These are phyloP conservation scores for Hypercompe scribonia DNA, from an alignment of 2,888 invertebrate species.

Conservation along the genomic window DNA sequence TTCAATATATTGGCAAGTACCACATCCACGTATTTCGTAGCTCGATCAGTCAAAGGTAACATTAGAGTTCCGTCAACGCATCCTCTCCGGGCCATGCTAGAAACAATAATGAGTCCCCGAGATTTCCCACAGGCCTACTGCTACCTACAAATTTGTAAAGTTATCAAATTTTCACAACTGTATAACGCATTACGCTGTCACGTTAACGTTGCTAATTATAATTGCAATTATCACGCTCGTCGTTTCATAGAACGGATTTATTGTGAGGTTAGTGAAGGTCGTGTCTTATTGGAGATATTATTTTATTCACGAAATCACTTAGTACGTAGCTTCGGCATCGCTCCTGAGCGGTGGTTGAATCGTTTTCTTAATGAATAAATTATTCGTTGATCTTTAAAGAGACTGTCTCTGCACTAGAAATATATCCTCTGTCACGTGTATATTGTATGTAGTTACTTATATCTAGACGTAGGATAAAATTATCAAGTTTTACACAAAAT, in stretches of 20 bases:
- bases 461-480: no score
- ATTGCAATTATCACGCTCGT: constrained; percentile 72
- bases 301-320: neutral
- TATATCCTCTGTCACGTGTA: no score
- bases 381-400: no score
- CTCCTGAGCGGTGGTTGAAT: neutral
- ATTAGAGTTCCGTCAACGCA: constrained; percentile 79
- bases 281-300: neutral
- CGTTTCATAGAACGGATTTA: constrained; percentile 25
- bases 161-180: constrained; percentile 87
- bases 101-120: constrained; percentile 78
- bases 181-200: constrained; percentile 76
- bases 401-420: no score
- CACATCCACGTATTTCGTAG: constrained; percentile 44
- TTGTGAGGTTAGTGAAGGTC: constrained; percentile 9
- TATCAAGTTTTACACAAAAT: no score
- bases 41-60: constrained; percentile 68
- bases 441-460: no score
- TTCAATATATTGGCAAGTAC: constrained; percentile 11
- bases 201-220: constrained; percentile 73
- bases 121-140: constrained; percentile 84
- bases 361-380: no score
- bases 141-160: constrained; percentile 84
- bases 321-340: neutral
- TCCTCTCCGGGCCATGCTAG: constrained; percentile 71